These are phyloP conservation scores for Salvelinus fontinalis DNA, from an alignment of 2,113 vertebrate genomes.

Conservation along the genomic window DNA sequence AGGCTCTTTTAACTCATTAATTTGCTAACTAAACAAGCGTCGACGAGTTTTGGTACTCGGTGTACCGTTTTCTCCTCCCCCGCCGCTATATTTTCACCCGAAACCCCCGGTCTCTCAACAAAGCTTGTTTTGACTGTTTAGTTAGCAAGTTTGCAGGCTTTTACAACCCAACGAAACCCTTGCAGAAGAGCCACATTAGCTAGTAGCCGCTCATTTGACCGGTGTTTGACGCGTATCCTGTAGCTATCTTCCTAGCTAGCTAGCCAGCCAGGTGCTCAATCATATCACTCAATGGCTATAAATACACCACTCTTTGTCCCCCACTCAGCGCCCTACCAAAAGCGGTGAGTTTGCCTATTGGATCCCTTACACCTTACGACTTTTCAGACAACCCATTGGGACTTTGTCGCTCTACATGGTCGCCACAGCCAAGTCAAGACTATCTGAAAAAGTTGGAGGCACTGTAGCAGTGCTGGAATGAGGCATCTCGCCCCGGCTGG, in stretches of 20 bases:
- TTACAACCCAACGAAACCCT: no score
- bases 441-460: conserved; percentile 61
- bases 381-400: conserved; percentile 39
- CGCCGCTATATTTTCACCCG: neutral
- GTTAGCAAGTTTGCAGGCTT: no score
- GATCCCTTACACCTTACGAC: conserved; percentile 13
- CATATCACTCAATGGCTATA: conserved; percentile 46
- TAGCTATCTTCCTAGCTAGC: no score
- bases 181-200: no score
- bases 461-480: conserved; percentile 38
- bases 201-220: no score
- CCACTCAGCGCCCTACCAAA: conserved; percentile 36
- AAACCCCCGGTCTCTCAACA: neutral
- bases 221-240: no score
- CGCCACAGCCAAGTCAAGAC: conserved; percentile 52
- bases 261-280: no score
- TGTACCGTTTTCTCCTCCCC: conserved; percentile 35
- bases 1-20: neutral
- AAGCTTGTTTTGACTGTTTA: no score
- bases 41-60: conserved; percentile 36
- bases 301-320: conserved; percentile 51
- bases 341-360: conserved; percentile 44
- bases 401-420: conserved; percentile 68
- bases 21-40: conserved; percentile 19
- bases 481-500: conserved; percentile 31